These are phyloP conservation scores for Solenodon paradoxus DNA, from an alignment of 2,113 vertebrate species.

Conservation along the genomic window DNA sequence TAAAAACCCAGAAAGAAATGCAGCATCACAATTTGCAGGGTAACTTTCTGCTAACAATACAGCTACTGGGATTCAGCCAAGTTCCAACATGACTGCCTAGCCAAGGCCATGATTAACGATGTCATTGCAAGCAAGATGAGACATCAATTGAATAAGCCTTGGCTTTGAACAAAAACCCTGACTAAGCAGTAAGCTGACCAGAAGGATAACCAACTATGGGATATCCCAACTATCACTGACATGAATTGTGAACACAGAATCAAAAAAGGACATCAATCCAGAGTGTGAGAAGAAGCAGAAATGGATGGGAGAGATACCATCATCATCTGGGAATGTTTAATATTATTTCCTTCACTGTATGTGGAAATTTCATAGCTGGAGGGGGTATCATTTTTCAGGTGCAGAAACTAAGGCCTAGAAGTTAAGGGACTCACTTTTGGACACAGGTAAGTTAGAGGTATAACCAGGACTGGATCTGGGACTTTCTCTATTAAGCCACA, in stretches of 20 bases:
- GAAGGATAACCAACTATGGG: not conserved
- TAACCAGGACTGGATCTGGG: not conserved
- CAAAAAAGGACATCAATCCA: not conserved
- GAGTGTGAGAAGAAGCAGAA: not conserved
- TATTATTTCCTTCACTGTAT: not conserved
- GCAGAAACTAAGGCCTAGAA: not conserved
- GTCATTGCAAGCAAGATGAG: not conserved
- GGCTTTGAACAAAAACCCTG: slow-evolving; percentile 29
- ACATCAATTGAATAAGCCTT: not conserved
- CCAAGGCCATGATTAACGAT: slow-evolving; percentile 12
- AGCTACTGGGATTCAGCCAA: not conserved
- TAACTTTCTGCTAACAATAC: not conserved
- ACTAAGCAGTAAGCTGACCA: slow-evolving; percentile 16
- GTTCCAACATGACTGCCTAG: not conserved
- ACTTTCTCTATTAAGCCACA: not conserved
- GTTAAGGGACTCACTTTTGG: not conserved
- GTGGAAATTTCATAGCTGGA: not conserved
- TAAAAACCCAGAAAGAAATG: not conserved
- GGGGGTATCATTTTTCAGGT: not conserved
- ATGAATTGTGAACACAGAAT: not conserved
- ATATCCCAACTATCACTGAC: not conserved
- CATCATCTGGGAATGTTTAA: not conserved
- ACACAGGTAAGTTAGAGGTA: not conserved
- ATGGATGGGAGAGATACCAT: not conserved
- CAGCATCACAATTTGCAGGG: not conserved